Evolutionary conservation across 2,888 invertebrate species (phyloP).

Genomic region (Nemurella pictetii): DNA sequence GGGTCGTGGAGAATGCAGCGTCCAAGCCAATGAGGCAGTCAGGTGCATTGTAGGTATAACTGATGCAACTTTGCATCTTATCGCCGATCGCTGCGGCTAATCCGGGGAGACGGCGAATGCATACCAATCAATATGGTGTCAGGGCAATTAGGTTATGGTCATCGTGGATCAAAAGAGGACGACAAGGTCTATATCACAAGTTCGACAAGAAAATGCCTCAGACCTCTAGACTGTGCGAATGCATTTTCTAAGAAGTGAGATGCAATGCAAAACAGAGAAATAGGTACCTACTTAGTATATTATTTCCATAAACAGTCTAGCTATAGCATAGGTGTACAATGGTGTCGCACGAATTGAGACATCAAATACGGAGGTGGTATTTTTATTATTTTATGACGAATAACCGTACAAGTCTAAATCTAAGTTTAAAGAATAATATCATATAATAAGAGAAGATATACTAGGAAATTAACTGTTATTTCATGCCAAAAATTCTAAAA

Average conservation of each 20-base stretch:
- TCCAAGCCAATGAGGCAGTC: neutral
- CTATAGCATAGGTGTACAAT: too few relatives aligned
- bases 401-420: too few relatives aligned
- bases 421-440: too few relatives aligned
- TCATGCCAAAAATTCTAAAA: too few relatives aligned
- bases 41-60: neutral
- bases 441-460: too few relatives aligned
- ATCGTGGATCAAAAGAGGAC: neutral
- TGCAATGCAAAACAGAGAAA: neutral
- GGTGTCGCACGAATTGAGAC: too few relatives aligned
- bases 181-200: conserved; percentile 9
- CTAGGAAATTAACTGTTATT: too few relatives aligned
- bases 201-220: neutral
- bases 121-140: neutral
- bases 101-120: neutral
- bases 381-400: too few relatives aligned
- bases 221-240: neutral
- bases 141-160: conserved; percentile 8
- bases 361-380: too few relatives aligned
- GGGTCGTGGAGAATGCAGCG: too few relatives aligned
- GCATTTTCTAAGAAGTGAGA: neutral
- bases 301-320: too few relatives aligned
- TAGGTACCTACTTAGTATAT: too few relatives aligned
- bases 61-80: neutral
- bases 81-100: neutral